A percentile compares a stretch with the other conserved stretches of the same genome.
phyloP scores from a whole-genome alignment of 2,797 vertebrate genomes.

The Ctenopoma kingsleyae region DNA sequence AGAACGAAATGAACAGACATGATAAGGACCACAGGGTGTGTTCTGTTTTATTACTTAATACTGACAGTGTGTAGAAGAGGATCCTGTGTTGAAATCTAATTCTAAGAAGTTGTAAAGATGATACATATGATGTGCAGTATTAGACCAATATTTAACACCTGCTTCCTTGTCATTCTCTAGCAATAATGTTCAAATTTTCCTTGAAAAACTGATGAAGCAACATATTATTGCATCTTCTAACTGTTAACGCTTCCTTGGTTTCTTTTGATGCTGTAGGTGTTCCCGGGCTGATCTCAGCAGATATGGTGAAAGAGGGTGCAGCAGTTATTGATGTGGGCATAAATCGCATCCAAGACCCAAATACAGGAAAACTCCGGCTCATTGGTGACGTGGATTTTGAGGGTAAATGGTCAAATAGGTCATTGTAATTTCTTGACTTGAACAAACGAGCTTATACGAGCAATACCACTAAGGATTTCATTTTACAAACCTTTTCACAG shows the following conservation, averaged over 20 bases:
- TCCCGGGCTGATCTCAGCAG: slow-evolving; percentile 90
- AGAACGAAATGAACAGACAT: neutral
- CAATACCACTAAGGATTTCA: neutral
- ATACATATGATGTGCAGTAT: neutral
- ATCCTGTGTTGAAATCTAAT: neutral
- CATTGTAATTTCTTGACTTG: neutral
- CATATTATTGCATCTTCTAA: neutral
- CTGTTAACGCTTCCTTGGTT: neutral
- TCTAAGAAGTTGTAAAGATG: neutral
- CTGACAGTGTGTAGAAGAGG: neutral
- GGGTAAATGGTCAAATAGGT: slow-evolving; percentile 79
- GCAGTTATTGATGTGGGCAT: slow-evolving; percentile 95
- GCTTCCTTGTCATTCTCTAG: no score
- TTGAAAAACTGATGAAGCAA: neutral
- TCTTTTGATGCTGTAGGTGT: slow-evolving; percentile 81
- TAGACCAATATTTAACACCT: neutral
- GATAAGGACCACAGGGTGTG: neutral
- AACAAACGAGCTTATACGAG: no score
- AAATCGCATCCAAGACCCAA: slow-evolving; percentile 88
- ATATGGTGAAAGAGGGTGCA: slow-evolving; percentile 94
- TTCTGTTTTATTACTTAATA: neutral
- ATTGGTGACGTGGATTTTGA: slow-evolving; percentile 95
- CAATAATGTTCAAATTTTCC: neutral
- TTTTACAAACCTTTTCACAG: neutral
- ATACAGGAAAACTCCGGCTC: slow-evolving; percentile 88